Evolutionary conservation across 2,113 vertebrate genomes (phyloP), one percentile per base, ranked within the genome.

Genomic region (Serilophus lunatus): DNA sequence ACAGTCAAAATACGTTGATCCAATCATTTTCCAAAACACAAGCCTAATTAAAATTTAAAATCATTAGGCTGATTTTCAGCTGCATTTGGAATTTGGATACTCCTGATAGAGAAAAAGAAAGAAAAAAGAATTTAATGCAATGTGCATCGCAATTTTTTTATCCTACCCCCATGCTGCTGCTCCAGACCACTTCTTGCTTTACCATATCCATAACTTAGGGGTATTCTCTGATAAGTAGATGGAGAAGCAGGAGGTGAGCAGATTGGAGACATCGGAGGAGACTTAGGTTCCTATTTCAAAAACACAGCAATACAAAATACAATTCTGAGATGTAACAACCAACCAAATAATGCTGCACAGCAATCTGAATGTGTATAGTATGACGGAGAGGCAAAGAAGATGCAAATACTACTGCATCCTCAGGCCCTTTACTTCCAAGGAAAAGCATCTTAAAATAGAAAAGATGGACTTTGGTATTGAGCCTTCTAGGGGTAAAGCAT

Each of bases 161-260:
- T 85, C 97, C 93, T 97, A 98, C 98, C 98, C 97, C 96, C 87
- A 74, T 96, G 98, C 60, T 97, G 97, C 92, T 98, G 91, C 49
- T 99, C 99, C 24, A 98, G 89, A 35, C 98, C 97, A 74, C 98
- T 98, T 94, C 98, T 98, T 92, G 98, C 96, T 94, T 98, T 98
- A 86, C 95, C 35, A 92, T 98, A 98, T n/a, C 97, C 97, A 74
- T 98, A 98, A 95, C 79, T 97, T 86, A 97, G 91, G 86, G 98
- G 87, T 92, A 97, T 97, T 97, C 97, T 97, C 96, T 97, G 98
- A 95, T 98, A 98, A 78, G 96, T 97, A 87, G 97, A 97, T 2
- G 99, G 98, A 54, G 99, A 99, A 94, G 96, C 95, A 89, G 98
- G 98, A 36, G 99, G 98, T 13, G 99, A 99, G 69, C 96, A 97